These are phyloP conservation scores for Phymatocera aterrima DNA, from an alignment of 2,888 invertebrate genomes.

Conservation along the genomic window DNA sequence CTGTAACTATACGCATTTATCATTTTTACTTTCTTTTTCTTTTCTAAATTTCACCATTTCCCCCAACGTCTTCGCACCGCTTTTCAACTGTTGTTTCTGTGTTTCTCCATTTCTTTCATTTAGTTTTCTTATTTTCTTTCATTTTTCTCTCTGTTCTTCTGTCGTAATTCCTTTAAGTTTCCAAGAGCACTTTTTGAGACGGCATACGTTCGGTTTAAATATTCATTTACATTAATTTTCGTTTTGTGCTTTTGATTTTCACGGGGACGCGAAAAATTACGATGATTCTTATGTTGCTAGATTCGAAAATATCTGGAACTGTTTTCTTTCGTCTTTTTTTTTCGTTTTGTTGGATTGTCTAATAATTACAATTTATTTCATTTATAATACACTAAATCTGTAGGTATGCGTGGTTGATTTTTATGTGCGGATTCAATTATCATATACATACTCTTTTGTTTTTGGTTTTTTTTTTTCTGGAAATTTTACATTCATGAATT, in stretches of 20 bases:
- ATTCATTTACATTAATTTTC: slow-evolving; percentile 42
- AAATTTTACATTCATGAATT: too few species aligned
- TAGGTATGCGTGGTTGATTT: neutral
- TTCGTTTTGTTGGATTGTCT: slow-evolving; percentile 12
- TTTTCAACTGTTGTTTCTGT: neutral
- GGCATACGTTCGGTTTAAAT: slow-evolving; percentile 62
- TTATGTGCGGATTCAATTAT: neutral
- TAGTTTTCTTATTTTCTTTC: slow-evolving; percentile 46
- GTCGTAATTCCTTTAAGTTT: slow-evolving; percentile 59
- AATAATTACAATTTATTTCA: slow-evolving; percentile 21
- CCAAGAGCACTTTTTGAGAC: slow-evolving; percentile 72
- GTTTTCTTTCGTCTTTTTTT: slow-evolving; percentile 1
- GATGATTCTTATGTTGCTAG: slow-evolving; percentile 6
- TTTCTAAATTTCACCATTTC: slow-evolving; percentile 7
- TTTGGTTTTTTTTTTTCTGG: too few species aligned
- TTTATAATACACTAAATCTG: slow-evolving; percentile 43
- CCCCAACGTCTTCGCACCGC: slow-evolving; percentile 10
- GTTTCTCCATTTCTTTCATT: slow-evolving; percentile 44
- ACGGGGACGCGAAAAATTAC: slow-evolving; percentile 6
- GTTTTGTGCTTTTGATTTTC: neutral
- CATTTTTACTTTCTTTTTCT: neutral
- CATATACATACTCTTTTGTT: too few species aligned
- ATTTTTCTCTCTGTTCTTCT: neutral
- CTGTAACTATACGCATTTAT: neutral
- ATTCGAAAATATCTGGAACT: slow-evolving; percentile 47